Conservation (phyloP, 2,888 invertebrate species). For the Horisme vitalbata region DNA sequence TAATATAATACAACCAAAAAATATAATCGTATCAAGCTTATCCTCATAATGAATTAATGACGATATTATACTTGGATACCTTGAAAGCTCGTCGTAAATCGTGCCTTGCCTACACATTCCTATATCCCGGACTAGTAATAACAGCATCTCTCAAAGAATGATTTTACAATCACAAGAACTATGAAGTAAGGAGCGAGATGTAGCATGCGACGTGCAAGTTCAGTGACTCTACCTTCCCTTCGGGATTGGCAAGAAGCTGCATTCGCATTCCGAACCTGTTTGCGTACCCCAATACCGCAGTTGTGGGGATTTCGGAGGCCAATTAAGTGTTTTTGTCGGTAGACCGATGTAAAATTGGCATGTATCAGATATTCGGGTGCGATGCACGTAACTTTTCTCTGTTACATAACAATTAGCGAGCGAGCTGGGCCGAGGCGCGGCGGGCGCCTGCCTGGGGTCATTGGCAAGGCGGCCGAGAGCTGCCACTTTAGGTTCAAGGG, state of each 20-base stretch:
- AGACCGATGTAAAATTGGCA: slow-evolving; percentile 51
- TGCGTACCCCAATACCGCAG: slow-evolving; percentile 68
- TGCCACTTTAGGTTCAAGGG: slow-evolving; percentile 83
- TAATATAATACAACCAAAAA: slow-evolving; percentile 13
- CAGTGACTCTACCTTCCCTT: slow-evolving; percentile 77
- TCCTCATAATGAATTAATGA: no score
- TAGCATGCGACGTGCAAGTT: slow-evolving; percentile 74
- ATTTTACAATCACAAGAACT: slow-evolving; percentile 75
- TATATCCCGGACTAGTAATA: slow-evolving; percentile 43
- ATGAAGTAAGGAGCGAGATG: slow-evolving; percentile 71
- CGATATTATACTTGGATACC: no score
- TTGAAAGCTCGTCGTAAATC: slow-evolving; percentile 35
- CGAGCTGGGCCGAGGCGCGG: slow-evolving; percentile 51
- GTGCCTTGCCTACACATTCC: slow-evolving; percentile 39
- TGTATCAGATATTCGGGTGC: slow-evolving; percentile 57
- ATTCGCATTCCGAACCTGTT: slow-evolving; percentile 76
- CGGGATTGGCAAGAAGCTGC: slow-evolving; percentile 74
- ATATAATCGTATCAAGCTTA: slow-evolving; percentile 12
- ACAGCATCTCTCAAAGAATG: slow-evolving; percentile 56
- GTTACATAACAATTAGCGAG: slow-evolving; percentile 80
- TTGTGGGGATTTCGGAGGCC: slow-evolving; percentile 48
- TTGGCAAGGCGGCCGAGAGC: slow-evolving; percentile 83
- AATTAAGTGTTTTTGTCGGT: slow-evolving; percentile 51
- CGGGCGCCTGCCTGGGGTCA: slow-evolving; percentile 84
- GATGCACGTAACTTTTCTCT: slow-evolving; percentile 61